Evolutionary conservation across 2,797 vertebrate species (phyloP), one percentile per base, ranked within the genome.

Genomic region (Stomatorhinus walkeri): DNA sequence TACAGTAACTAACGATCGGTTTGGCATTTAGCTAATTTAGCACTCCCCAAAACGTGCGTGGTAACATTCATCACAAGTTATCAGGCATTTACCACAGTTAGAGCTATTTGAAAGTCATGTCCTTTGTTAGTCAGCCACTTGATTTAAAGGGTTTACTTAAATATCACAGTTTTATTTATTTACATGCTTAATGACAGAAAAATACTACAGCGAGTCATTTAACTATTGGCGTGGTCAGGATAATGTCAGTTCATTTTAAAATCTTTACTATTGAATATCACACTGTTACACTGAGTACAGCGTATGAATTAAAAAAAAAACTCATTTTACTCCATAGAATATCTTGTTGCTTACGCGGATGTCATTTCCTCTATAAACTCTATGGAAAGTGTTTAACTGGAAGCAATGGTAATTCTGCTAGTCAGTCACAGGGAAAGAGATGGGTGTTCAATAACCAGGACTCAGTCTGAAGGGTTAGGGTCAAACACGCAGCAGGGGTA

Each of bases 61-160:
- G 24, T 32, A 32, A 32, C 24, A 68, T 32, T 68, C 61, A 68
- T 68, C 61, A 12, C 24, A 32, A 32, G 61, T 68, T 68, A 32
- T 28, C 61, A 68, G 61, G 28, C 10, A 68, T 12, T 68, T 68
- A 14, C 61, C 61, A 68, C 28, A 68, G 24, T 28, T 68, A 32
- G 22, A 64, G 64, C 32, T 32, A 14, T 14, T 68, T 68, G 61
- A 12, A 4, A 64, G 61, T n/a, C 12, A 12, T 68, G 61, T 68
- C 24, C 4, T 68, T 28, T 28, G 10, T 68, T 32, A 68, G 61
- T 68, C 22, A 32, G 61, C 24, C 61, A 32, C 61, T 32, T 68
- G 61, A 68, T 68, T 68, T 68, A 68, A 68, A 68, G 61, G 61
- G 61, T 68, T 68, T 68, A 68, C 10, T 68, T 68, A 68, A 68